A percentile compares a stretch with the other conserved stretches of the same genome.
Conservation (phyloP, 2,113 vertebrate genomes). For the Amblyornis subalaris region DNA sequence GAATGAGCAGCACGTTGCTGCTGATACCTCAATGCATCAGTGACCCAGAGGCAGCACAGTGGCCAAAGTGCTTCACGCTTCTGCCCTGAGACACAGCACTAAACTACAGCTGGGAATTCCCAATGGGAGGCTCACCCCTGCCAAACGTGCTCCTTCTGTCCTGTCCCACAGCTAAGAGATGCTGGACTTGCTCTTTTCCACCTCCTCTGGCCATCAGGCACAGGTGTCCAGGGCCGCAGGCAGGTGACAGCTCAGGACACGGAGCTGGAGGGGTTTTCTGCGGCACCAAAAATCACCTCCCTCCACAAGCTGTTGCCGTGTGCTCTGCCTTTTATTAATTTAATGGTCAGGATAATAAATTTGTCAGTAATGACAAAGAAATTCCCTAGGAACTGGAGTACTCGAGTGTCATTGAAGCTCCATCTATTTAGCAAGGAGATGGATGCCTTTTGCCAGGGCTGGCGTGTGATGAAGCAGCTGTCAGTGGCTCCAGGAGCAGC, state of each 20-base stretch:
- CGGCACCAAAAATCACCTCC: background rate
- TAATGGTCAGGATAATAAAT: constrained; percentile 56
- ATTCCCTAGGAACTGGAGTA: constrained; percentile 40
- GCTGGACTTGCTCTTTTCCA: background rate
- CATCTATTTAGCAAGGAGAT: constrained; percentile 62
- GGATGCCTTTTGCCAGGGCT: constrained; percentile 19
- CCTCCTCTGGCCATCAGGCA: background rate
- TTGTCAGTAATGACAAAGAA: constrained; percentile 52
- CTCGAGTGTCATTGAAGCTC: constrained; percentile 55
- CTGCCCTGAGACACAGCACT: background rate
- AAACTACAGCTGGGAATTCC: background rate
- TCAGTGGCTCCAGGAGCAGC: background rate
- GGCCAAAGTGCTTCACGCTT: accelerated
- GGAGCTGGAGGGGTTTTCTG: background rate
- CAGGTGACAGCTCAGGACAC: background rate
- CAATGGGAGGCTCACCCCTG: background rate
- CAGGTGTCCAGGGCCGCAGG: background rate
- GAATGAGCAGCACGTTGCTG: background rate
- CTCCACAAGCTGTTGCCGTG: background rate
- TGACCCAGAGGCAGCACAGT: accelerated
- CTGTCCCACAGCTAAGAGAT: background rate
- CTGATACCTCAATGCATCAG: background rate
- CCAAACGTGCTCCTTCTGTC: background rate
- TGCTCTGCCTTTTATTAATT: background rate
- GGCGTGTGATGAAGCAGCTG: constrained; percentile 47